Evolutionary conservation across 1,140 invertebrate genomes (phyloP).

Genomic region (Tetranychus cinnabarinus): DNA sequence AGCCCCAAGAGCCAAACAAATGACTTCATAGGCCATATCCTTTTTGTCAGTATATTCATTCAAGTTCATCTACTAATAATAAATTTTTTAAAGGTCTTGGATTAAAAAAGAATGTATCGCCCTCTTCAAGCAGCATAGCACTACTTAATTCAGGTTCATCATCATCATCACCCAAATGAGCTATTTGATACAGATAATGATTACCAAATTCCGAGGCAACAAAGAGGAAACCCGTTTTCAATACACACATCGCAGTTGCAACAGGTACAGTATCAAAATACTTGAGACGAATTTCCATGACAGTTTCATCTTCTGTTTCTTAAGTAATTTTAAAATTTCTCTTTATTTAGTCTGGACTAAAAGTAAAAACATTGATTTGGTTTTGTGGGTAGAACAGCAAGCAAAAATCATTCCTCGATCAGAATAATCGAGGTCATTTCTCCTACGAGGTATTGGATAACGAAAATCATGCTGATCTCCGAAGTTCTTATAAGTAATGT

Average conservation of each 20-base stretch:
- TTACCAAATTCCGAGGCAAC: conserved; percentile 98
- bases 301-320: conserved; percentile 93
- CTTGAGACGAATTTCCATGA: conserved; percentile 94
- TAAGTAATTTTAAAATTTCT: conserved; percentile 92
- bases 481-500: conserved; percentile 96
- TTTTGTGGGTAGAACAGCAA: conserved; percentile 95
- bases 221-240: conserved; percentile 97
- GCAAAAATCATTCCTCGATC: conserved; percentile 98
- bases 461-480: conserved; percentile 97
- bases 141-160: conserved; percentile 98
- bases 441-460: conserved; percentile 83
- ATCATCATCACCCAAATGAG: conserved; percentile 96
- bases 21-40: conserved; percentile 84
- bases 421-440: conserved; percentile 98
- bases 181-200: conserved; percentile 96
- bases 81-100: conserved; percentile 74
- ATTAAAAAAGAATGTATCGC: conserved; percentile 97
- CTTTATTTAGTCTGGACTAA: conserved; percentile 65
- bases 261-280: conserved; percentile 99
- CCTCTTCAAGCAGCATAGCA: conserved; percentile 90
- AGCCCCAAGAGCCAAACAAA: conserved; percentile 91
- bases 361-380: conserved; percentile 97
- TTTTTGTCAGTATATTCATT: conserved; percentile 77
- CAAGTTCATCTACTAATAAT: conserved; percentile 90
- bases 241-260: conserved; percentile 80